Evolutionary conservation across 2,888 invertebrate genomes (phyloP), one percentile per base, ranked within the genome.

Genomic region (Pachliopta kotzebuea): DNA sequence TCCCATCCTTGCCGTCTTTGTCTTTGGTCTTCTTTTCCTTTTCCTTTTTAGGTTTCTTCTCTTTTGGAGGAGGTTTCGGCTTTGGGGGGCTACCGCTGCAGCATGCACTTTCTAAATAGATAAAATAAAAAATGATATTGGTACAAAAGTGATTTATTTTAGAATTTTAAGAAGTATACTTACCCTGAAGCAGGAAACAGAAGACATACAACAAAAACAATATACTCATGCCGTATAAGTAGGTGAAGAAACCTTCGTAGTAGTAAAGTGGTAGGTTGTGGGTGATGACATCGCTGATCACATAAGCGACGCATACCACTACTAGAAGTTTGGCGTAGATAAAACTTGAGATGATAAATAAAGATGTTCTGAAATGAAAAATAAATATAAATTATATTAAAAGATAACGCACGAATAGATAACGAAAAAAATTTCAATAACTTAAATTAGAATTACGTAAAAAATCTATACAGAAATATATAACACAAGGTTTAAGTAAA

Each of bases 221-320:
- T 88, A 98, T 97, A 92, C 97, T 97, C 93, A 96, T 95, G 78
- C 97, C 97, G 88, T 98, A 98, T 70, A 98, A 93, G 92, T 98
- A 98, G 71, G 97, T 97, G 93, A 98, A 98, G 93, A 98, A 97
- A 74, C 97, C 97, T 94, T 98, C 98, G 90, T 97, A 98, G 92
- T 97, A 98, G 88, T 96, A 96, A 70, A 97, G 94, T 71, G 98
- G 98, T 74, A 98, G 94, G 87, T 96, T 96, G 92, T 97, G 96
- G 73, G 98, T 98, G 81, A 97, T 96, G 79, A 98, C 97, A 92
- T 98, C 98, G 79, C 98, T 97, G 87, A 98, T 95, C 77, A 98
- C 97, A 88, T 98, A 97, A 70, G 98, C 97, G 84, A 98, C 94
- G 92, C 98, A 98, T 67, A 98, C 95, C 74, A 98, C 97, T 74